Percentiles rank a stretch among this genome's conserved stretches.
Conservation (phyloP, 2,113 vertebrate genomes). For the Turdus rufiventris region DNA sequence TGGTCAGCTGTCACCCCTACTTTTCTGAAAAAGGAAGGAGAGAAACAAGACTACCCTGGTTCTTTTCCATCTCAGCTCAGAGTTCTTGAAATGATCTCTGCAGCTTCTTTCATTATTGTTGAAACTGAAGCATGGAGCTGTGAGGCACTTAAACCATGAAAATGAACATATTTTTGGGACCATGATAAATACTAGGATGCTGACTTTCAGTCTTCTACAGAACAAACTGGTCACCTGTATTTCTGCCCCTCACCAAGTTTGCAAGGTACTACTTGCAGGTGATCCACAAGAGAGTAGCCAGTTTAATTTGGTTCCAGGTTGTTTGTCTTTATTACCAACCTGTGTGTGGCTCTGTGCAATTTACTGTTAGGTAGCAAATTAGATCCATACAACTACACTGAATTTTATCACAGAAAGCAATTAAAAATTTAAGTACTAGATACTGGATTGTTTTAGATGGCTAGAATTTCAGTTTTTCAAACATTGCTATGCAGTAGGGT, state of each 20-base stretch:
- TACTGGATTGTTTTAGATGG: neutral
- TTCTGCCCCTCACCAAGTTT: neutral
- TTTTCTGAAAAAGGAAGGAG: neutral
- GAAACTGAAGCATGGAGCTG: neutral
- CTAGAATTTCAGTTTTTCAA: neutral
- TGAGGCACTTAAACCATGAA: neutral
- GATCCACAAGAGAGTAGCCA: neutral
- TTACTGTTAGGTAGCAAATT: neutral
- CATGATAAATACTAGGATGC: neutral
- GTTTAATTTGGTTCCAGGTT: neutral
- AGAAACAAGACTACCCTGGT: neutral
- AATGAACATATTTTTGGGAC: neutral
- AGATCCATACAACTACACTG: neutral
- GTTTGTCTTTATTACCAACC: neutral
- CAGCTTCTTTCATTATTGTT: neutral
- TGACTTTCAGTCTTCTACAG: neutral
- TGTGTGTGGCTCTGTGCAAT: neutral
- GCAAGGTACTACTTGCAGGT: neutral
- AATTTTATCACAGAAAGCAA: neutral
- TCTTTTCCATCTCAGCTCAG: neutral
- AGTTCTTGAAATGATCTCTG: neutral
- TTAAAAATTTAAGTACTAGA: neutral
- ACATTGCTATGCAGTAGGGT: neutral
- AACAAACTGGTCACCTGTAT: neutral
- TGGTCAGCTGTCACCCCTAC: neutral